These are phyloP conservation scores for Arion vulgaris DNA, from an alignment of 1,140 invertebrate species.

Conservation along the genomic window DNA sequence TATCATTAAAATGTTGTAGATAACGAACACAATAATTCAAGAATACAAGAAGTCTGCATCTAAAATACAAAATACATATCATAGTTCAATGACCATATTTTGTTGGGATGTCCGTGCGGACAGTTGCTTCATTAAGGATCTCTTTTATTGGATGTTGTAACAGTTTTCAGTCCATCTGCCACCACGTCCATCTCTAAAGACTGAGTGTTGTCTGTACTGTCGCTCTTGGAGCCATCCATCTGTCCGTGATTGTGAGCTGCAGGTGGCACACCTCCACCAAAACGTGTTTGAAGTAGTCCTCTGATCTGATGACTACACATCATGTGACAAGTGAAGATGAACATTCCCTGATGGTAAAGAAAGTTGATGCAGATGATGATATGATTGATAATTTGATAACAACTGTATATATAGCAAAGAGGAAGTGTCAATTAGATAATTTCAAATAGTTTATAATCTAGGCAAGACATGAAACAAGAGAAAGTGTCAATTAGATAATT, in stretches of 20 bases:
- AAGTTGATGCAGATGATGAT: not conserved
- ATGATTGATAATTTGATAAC: too few relatives aligned
- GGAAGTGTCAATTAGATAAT: too few relatives aligned
- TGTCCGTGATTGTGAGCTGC: constrained; percentile 19
- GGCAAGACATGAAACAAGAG: too few relatives aligned
- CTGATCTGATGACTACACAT: constrained; percentile 47
- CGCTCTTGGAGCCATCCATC: constrained; percentile 40
- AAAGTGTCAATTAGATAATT: too few relatives aligned
- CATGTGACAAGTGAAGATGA: constrained; percentile 51
- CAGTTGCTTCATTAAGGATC: constrained; percentile 6
- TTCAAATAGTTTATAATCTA: too few relatives aligned
- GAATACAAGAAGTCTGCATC: too few relatives aligned
- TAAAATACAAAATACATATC: too few relatives aligned
- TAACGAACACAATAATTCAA: too few relatives aligned
- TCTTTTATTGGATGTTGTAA: constrained; percentile 3
- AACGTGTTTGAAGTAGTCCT: constrained; percentile 32
- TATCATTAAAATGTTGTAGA: too few relatives aligned
- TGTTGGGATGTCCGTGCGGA: too few relatives aligned
- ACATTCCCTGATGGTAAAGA: constrained; percentile 37
- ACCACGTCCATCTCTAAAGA: constrained; percentile 35
- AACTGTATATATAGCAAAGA: too few relatives aligned
- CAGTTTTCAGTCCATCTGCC: constrained; percentile 12
- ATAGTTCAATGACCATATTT: too few relatives aligned
- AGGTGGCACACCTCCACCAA: not conserved
- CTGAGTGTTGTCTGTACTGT: constrained; percentile 38